Base-by-base conservation (phyloP, 2,113 vertebrate species). In the Myotis davidii region DNA sequence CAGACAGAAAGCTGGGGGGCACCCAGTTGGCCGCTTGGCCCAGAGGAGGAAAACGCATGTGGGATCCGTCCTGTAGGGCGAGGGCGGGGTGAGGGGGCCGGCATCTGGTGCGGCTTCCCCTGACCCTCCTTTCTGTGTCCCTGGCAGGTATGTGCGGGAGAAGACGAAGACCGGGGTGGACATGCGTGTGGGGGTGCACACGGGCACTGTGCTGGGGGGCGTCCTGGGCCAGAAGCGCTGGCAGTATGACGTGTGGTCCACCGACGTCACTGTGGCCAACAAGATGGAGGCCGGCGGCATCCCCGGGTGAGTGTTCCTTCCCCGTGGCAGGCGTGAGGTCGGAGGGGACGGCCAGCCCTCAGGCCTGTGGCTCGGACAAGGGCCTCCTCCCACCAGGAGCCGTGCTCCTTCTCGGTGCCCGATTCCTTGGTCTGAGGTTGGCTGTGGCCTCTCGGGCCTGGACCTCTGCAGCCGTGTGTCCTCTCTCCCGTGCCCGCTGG, bases 201-300 rank as follows among this genome's bases (percentile, higher is more conserved):
- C 99, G 0, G 99, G 99, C 6, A 99, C 99, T 0, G 99, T 99
- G 79, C 98, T 99, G 81, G 99, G 99, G 0, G 99, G 99, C 0
- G 99, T 99, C 16, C 98, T 99, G 72, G 99, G 99, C 34, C 99
- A 99, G 98, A 99, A 99, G 78, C 99, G 99, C 69, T 99, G 99
- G 99, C 99, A 99, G 97, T 99, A 99, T 0, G 99, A 99, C 0
- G 99, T 99, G 37, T 99, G 99, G 99, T 99, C 99, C 34, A 99
- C 99, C 0, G 99, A 99, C 0, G 99, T 99, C 95, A 99, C 99
- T 0, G 98, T 99, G 90, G 99, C 99, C 93, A 99, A 99, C 98
- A 99, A 99, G 98, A 99, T 99, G 99, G 99, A 99, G 90, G 99
- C 99, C 0, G 99, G 99, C 0, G 99, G 99, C 74, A 99, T 99